A percentile compares a stretch with the other conserved stretches of the same genome.
Conservation (phyloP, 2,888 invertebrate genomes). For the Rhabditoides inermis region DNA sequence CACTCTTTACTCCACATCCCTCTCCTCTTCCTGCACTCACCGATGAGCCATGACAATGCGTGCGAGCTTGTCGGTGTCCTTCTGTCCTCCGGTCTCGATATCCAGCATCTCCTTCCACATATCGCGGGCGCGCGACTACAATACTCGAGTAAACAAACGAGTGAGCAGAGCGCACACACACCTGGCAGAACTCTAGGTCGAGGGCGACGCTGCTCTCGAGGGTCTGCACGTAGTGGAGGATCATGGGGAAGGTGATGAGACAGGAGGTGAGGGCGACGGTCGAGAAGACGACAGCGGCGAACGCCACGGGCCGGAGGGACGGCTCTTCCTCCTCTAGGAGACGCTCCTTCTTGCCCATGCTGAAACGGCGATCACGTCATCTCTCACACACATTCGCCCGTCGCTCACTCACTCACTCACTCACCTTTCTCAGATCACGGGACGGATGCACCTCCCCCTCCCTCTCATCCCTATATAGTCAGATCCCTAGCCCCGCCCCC, state of each 20-base stretch:
- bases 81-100: slow-evolving; percentile 43
- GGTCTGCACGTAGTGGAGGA: slow-evolving; percentile 51
- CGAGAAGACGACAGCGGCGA: slow-evolving; percentile 50
- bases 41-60: slow-evolving; percentile 42
- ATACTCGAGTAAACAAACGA: background rate
- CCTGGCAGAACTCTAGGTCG: slow-evolving; percentile 51
- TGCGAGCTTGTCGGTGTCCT: slow-evolving; percentile 41
- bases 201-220: slow-evolving; percentile 48
- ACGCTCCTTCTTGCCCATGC: too few species aligned
- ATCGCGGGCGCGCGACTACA: slow-evolving; percentile 47
- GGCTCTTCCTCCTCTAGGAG: slow-evolving; percentile 16
- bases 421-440: too few species aligned
- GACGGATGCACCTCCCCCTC: too few species aligned
- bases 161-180: slow-evolving; percentile 5
- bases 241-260: slow-evolving; percentile 49
- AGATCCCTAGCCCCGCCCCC: too few species aligned
- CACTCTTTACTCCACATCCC: background rate
- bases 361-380: too few species aligned
- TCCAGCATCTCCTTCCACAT: slow-evolving; percentile 53
- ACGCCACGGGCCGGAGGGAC: slow-evolving; percentile 47
- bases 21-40: slow-evolving; percentile 4
- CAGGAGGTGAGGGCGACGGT: slow-evolving; percentile 43
- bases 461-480: too few species aligned
- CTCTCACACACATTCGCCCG: too few species aligned
- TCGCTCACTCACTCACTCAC: background rate